These are phyloP conservation scores for Apostichopus californicus DNA, from an alignment of 35 echinoderm and acorn worm genomes.

Conservation along the genomic window DNA sequence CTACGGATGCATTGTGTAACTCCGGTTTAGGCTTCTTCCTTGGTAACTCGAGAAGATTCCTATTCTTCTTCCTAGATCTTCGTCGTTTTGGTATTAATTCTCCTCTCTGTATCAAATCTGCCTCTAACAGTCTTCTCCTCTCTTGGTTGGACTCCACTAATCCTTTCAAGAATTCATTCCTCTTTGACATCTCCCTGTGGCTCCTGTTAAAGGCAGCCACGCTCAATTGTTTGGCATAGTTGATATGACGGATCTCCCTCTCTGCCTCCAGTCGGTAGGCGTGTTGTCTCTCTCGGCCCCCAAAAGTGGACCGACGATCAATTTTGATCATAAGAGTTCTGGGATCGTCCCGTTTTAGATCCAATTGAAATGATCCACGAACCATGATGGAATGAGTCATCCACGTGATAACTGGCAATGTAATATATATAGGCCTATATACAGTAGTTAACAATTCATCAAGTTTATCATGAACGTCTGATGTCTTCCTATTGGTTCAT, in stretches of 20 bases:
- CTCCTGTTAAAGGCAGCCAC: conserved; percentile 63
- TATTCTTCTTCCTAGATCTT: not conserved
- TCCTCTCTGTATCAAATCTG: conserved; percentile 52
- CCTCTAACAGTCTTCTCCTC: conserved; percentile 50
- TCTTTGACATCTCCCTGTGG: conserved; percentile 57
- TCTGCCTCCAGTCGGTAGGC: conserved; percentile 74
- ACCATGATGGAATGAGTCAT: conserved; percentile 6
- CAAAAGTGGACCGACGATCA: conserved; percentile 73
- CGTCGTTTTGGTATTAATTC: conserved; percentile 42
- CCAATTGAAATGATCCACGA: conserved; percentile 67
- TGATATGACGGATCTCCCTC: conserved; percentile 72
- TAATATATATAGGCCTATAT: too few relatives aligned
- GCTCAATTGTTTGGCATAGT: conserved; percentile 67
- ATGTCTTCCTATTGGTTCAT: not conserved
- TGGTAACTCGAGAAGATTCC: not conserved
- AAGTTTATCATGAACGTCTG: not conserved
- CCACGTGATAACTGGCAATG: not conserved
- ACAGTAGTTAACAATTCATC: not conserved
- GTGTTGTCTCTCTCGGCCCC: conserved; percentile 68
- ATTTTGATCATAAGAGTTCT: conserved; percentile 90
- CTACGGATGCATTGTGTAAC: conserved; percentile 50
- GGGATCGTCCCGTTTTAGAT: conserved; percentile 84
- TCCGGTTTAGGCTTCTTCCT: conserved; percentile 35
- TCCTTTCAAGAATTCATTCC: conserved; percentile 23
- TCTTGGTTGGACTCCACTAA: conserved; percentile 63